Evolutionary conservation across 2,113 vertebrate genomes (phyloP).

Genomic region (Propithecus coquereli): DNA sequence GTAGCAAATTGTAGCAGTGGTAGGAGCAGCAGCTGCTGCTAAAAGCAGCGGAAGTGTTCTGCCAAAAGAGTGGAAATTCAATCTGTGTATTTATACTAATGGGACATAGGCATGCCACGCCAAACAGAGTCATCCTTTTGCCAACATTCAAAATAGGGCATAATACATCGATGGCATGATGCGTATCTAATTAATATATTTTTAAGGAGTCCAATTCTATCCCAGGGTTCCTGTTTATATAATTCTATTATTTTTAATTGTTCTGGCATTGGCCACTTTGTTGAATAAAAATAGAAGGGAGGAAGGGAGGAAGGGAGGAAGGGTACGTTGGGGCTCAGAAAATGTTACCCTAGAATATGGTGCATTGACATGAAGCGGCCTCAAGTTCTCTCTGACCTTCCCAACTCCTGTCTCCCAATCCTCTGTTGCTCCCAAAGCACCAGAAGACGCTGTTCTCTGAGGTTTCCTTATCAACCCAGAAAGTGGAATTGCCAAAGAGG

Average conservation of each 20-base stretch:
- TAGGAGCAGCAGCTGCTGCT: slow-evolving; percentile 2
- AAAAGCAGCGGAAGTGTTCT: neutral
- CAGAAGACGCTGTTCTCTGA: neutral
- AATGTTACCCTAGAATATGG: neutral
- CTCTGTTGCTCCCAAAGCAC: neutral
- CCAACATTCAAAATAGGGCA: neutral
- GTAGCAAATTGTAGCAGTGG: neutral
- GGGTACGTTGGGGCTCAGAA: neutral
- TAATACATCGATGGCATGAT: neutral
- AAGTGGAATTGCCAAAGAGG: neutral
- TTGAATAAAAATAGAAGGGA: neutral
- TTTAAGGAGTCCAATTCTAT: neutral
- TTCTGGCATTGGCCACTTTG: neutral
- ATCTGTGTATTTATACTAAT: slow-evolving; percentile 42
- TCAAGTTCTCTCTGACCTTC: neutral
- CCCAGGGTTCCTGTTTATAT: slow-evolving; percentile 7
- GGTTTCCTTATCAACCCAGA: neutral
- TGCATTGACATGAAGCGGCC: neutral
- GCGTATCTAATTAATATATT: slow-evolving; percentile 20
- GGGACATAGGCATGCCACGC: neutral
- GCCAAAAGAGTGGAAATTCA: slow-evolving; percentile 39
- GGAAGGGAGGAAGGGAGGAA: neutral
- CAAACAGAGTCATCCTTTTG: neutral
- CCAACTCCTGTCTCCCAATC: neutral
- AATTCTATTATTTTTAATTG: slow-evolving; percentile 1